Evolutionary conservation across 2,113 vertebrate genomes (phyloP).

Genomic region (Rattus rattus): DNA sequence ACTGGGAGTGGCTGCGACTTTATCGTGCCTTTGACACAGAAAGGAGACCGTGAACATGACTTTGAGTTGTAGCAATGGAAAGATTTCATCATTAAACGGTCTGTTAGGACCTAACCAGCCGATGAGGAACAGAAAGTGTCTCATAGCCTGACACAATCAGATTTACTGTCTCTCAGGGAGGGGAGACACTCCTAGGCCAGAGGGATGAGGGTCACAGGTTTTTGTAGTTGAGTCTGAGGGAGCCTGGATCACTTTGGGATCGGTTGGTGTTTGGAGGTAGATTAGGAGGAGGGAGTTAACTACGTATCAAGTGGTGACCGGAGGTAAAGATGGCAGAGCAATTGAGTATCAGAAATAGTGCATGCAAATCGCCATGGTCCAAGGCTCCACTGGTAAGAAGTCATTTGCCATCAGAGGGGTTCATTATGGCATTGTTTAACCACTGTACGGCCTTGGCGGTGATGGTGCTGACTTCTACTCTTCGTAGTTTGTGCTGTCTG

Average conservation of each 20-base stretch:
- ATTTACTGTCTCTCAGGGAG: neutral
- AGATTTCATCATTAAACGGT: neutral
- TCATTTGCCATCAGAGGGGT: neutral
- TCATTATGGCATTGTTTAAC: slow-evolving; percentile 1
- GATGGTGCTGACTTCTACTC: slow-evolving; percentile 11
- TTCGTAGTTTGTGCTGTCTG: neutral
- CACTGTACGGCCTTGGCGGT: neutral
- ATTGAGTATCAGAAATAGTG: neutral
- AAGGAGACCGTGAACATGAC: neutral
- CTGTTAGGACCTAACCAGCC: neutral
- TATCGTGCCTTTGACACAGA: neutral
- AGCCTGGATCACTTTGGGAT: neutral
- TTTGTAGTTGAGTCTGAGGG: neutral
- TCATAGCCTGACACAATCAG: neutral
- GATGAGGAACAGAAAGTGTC: neutral
- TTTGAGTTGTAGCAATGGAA: neutral
- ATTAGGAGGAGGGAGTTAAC: neutral
- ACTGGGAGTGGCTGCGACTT: neutral
- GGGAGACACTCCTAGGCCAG: neutral
- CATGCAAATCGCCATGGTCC: neutral
- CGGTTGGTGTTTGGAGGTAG: neutral
- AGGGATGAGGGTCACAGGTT: too few relatives aligned
- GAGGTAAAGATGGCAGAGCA: neutral
- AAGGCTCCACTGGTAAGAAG: neutral
- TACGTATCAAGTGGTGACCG: neutral